A percentile compares a stretch with the other conserved stretches of the same genome.
These are phyloP conservation scores for Pelagia noctiluca DNA, from an alignment of 30 jellyfish, hydroid and myxozoan genomes.

Conservation along the genomic window DNA sequence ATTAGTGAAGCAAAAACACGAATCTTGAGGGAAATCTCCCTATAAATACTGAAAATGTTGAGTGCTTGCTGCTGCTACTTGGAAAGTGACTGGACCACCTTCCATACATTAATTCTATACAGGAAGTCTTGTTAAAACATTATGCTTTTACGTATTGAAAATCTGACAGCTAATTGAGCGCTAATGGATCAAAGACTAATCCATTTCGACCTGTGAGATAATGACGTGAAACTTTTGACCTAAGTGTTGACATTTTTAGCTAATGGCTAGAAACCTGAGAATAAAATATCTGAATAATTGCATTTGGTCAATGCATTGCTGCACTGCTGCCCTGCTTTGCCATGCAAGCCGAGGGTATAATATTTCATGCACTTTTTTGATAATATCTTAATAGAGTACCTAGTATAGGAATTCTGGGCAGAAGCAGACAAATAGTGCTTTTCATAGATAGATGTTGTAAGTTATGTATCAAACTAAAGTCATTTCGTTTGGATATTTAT, in stretches of 20 bases:
- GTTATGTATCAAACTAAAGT: background rate
- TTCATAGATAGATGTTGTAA: background rate
- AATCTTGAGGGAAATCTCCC: background rate
- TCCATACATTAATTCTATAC: background rate
- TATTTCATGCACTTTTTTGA: too few species aligned
- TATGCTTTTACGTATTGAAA: background rate
- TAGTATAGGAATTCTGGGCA: background rate
- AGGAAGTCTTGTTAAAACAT: background rate
- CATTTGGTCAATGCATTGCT: background rate
- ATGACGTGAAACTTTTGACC: background rate
- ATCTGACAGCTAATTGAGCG: constrained; percentile 4
- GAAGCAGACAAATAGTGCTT: background rate
- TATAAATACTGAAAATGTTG: background rate
- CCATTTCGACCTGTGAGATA: background rate
- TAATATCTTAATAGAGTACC: too few species aligned
- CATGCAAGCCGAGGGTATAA: too few species aligned
- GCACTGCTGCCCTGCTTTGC: too few species aligned
- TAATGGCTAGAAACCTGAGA: background rate
- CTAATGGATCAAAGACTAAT: background rate
- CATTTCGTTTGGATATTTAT: background rate
- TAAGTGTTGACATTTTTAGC: too few species aligned
- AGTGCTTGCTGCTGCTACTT: background rate
- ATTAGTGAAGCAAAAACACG: background rate
- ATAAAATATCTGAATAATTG: background rate
- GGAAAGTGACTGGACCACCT: constrained; percentile 15